Percentiles rank a stretch among this genome's conserved stretches.
These are phyloP conservation scores for Desmophyllum pertusum DNA, from an alignment of 92 coral and sea anemone species.

Conservation along the genomic window DNA sequence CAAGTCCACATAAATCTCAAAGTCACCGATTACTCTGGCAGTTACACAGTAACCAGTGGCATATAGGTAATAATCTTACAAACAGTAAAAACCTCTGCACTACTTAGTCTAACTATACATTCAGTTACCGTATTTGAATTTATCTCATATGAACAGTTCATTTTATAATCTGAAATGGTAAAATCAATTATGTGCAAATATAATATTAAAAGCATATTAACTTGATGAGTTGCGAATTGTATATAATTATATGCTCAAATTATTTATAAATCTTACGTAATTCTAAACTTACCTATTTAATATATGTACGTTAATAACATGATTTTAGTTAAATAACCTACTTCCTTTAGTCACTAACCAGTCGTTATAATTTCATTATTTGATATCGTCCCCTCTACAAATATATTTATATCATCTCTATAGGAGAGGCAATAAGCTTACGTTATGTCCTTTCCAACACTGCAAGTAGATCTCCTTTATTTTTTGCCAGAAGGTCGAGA, in stretches of 20 bases:
- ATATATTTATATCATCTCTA: background rate
- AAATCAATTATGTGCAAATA: slow-evolving; percentile 23
- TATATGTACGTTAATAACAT: background rate
- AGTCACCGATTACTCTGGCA: slow-evolving; percentile 74
- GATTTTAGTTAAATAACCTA: background rate
- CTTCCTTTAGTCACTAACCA: background rate
- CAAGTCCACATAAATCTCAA: slow-evolving; percentile 15
- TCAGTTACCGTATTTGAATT: slow-evolving; percentile 4
- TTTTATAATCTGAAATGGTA: background rate
- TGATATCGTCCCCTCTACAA: background rate
- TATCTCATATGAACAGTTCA: background rate
- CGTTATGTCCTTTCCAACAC: background rate
- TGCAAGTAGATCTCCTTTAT: background rate
- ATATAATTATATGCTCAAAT: slow-evolving; percentile 17
- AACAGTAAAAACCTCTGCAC: slow-evolving; percentile 19
- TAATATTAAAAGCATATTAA: background rate
- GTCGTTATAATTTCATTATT: background rate
- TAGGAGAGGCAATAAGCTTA: background rate
- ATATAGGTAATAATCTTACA: slow-evolving; percentile 34
- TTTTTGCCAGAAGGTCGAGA: background rate
- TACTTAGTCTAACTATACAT: background rate
- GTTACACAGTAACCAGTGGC: slow-evolving; percentile 86
- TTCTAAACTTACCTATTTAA: slow-evolving; percentile 9
- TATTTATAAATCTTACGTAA: background rate
- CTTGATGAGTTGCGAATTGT: background rate